A percentile compares a stretch with the other conserved stretches of the same genome.
Conservation (phyloP, 2,113 vertebrate species). For the Nycticebus coucang region DNA sequence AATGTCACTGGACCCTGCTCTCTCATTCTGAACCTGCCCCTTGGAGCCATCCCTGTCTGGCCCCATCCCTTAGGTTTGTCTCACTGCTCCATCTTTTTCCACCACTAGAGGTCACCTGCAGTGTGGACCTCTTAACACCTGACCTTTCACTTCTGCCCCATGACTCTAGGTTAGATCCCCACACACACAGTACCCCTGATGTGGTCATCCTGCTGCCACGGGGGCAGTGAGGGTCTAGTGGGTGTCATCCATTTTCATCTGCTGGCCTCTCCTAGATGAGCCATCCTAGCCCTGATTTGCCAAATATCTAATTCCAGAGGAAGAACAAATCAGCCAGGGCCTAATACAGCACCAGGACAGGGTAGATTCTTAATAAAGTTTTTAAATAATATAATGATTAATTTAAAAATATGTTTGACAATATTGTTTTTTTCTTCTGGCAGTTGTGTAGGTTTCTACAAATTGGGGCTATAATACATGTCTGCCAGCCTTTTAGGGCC, state of each 20-base stretch:
- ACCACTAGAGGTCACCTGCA: not conserved
- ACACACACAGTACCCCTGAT: not conserved
- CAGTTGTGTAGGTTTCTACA: not conserved
- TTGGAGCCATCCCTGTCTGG: not conserved
- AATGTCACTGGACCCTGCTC: rapidly evolving
- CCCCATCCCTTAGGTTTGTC: not conserved
- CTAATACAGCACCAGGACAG: not conserved
- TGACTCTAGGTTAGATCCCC: not conserved
- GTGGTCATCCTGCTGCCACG: not conserved
- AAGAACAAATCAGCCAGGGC: not conserved
- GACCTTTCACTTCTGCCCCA: not conserved
- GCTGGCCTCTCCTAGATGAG: rapidly evolving
- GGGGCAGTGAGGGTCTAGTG: too few relatives aligned
- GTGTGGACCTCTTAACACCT: not conserved
- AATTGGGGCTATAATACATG: not conserved
- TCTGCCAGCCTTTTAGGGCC: not conserved
- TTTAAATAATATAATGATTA: slow-evolving; percentile 19
- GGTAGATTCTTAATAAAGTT: slow-evolving; percentile 12
- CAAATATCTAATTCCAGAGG: not conserved
- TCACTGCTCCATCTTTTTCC: not conserved
- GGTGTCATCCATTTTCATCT: not conserved
- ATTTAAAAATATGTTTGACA: not conserved
- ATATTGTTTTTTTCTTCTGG: not conserved
- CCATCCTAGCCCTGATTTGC: not conserved
- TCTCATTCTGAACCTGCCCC: not conserved